These are phyloP conservation scores for Eucriotettix oculatus DNA, from an alignment of 2,888 invertebrate species.

Conservation along the genomic window DNA sequence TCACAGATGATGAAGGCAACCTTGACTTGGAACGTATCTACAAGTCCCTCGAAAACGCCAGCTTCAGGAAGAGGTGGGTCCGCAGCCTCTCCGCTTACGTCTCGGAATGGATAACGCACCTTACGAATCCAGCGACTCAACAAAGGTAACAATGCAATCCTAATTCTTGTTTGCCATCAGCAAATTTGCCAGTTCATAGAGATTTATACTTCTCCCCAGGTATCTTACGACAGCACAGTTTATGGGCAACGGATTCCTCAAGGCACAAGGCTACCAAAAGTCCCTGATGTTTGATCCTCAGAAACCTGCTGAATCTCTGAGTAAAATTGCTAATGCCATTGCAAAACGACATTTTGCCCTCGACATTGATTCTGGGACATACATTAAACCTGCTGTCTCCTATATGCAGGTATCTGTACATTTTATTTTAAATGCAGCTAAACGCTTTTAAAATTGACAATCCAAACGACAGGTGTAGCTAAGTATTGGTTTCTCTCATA, in stretches of 20 bases:
- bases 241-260: constrained; percentile 57
- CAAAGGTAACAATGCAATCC: constrained; percentile 35
- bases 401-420: constrained; percentile 39
- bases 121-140: constrained; percentile 60
- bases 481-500: background rate
- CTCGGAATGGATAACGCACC: constrained; percentile 53
- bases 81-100: constrained; percentile 55
- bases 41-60: constrained; percentile 63
- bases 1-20: constrained; percentile 50
- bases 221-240: constrained; percentile 51
- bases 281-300: constrained; percentile 47
- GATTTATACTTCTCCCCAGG: constrained; percentile 24
- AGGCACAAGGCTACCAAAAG: constrained; percentile 59
- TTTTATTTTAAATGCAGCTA: too few relatives aligned
- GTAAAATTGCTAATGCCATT: constrained; percentile 47
- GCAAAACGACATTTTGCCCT: constrained; percentile 52
- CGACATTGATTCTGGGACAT: constrained; percentile 52
- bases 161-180: background rate
- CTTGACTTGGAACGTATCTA: constrained; percentile 56
- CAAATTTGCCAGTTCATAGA: too few relatives aligned
- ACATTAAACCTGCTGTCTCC: constrained; percentile 56
- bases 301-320: constrained; percentile 52
- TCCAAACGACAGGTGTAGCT: too few relatives aligned
- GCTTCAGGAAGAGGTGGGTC: constrained; percentile 66
- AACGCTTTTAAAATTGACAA: background rate